Conservation (phyloP, 2,113 vertebrate species). For the Cyanoderma ruficeps region DNA sequence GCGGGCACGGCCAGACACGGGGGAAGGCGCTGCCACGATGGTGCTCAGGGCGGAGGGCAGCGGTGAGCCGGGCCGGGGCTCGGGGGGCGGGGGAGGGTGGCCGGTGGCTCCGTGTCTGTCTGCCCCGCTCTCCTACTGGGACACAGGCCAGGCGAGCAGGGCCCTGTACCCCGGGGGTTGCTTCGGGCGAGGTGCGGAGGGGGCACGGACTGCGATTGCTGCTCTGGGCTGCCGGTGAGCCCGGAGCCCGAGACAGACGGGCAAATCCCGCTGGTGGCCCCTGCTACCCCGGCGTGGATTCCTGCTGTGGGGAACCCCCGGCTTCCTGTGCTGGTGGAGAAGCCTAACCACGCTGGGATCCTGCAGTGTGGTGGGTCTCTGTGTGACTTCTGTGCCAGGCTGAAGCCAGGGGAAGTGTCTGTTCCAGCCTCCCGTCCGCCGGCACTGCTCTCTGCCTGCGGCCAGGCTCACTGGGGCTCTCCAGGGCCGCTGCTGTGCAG, state of each 20-base stretch:
- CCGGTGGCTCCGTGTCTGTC: fast-evolving
- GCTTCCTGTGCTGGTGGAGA: not conserved
- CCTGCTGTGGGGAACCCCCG: not conserved
- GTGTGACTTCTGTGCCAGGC: fast-evolving
- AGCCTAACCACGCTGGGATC: fast-evolving
- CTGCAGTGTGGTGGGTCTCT: fast-evolving
- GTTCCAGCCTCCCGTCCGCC: not conserved
- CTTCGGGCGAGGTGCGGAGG: fast-evolving
- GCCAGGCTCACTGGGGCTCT: not conserved
- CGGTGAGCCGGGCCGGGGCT: not conserved
- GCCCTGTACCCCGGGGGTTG: fast-evolving
- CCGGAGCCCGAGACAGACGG: fast-evolving
- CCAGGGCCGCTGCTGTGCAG: not conserved
- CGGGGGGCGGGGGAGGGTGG: not conserved
- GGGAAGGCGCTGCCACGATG: not conserved
- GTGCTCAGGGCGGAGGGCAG: not conserved
- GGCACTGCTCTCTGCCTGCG: not conserved
- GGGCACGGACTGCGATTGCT: fast-evolving
- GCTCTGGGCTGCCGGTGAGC: fast-evolving
- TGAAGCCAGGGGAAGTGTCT: not conserved
- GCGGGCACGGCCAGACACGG: fast-evolving
- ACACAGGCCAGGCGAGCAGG: not conserved
- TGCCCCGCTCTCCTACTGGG: fast-evolving
- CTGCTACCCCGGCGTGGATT: not conserved
- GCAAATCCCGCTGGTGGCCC: not conserved